A percentile compares a stretch with the other conserved stretches of the same genome.
These are phyloP conservation scores for Trichonephila inaurata DNA, from an alignment of 1,140 invertebrate genomes.

Conservation along the genomic window DNA sequence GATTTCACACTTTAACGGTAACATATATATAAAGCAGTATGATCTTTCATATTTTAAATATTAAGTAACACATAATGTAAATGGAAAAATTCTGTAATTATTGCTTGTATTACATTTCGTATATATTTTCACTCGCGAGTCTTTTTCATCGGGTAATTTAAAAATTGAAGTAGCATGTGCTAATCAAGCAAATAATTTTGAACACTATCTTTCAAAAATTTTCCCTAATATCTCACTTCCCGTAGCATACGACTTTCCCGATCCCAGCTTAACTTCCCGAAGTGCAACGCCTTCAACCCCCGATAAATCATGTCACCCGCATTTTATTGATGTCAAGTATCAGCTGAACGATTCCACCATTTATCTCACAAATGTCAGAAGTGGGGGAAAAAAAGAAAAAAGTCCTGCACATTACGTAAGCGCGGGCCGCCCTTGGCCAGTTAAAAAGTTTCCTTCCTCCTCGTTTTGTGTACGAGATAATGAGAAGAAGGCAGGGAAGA, in stretches of 20 bases:
- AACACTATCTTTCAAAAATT: too few relatives aligned
- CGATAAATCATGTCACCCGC: background rate
- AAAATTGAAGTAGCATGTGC: too few relatives aligned
- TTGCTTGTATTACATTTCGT: too few relatives aligned
- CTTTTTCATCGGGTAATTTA: too few relatives aligned
- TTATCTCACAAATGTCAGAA: background rate
- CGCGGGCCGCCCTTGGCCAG: slow-evolving; percentile 1
- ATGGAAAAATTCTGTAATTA: too few relatives aligned
- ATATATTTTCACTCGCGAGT: too few relatives aligned
- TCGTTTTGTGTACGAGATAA: background rate
- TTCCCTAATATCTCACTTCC: too few relatives aligned
- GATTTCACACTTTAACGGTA: too few relatives aligned
- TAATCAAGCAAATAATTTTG: too few relatives aligned
- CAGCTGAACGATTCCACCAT: background rate
- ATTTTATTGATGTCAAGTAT: slow-evolving; percentile 32
- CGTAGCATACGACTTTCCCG: background rate
- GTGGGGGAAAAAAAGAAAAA: background rate
- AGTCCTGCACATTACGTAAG: background rate
- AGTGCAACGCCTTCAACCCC: slow-evolving; percentile 13
- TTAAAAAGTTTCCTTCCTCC: background rate
- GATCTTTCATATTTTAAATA: too few relatives aligned
- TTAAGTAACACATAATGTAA: too few relatives aligned
- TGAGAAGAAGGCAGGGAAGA: background rate
- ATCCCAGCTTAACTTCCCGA: background rate
- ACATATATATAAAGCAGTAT: too few relatives aligned